Evolutionary conservation across 2,113 vertebrate genomes (phyloP).

Genomic region (Gavialis gangeticus): DNA sequence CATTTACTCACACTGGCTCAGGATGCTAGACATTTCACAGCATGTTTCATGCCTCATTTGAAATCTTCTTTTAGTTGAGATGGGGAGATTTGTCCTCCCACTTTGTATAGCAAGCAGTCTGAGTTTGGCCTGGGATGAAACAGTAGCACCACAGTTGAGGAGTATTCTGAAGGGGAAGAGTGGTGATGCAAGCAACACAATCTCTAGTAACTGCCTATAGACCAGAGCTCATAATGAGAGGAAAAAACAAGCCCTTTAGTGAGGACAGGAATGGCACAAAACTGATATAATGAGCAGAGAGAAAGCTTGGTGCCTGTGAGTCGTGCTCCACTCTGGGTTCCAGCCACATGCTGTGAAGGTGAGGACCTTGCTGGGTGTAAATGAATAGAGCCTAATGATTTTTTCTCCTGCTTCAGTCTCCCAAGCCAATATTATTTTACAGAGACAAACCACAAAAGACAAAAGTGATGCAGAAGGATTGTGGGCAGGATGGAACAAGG

Average conservation of each 20-base stretch:
- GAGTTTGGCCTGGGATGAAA: not conserved
- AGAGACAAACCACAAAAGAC: not conserved
- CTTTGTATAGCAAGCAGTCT: not conserved
- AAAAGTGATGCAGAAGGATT: not conserved
- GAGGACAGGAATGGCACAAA: not conserved
- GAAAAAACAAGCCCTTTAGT: constrained; percentile 25
- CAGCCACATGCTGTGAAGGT: not conserved
- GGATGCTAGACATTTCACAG: constrained; percentile 28
- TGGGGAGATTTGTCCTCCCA: not conserved
- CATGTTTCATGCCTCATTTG: constrained; percentile 46
- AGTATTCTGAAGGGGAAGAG: constrained; percentile 13
- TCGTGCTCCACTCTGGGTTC: not conserved
- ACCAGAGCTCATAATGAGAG: not conserved
- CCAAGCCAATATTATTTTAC: not conserved
- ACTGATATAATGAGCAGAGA: constrained; percentile 5
- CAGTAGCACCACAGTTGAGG: not conserved
- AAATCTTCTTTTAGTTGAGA: constrained; percentile 14
- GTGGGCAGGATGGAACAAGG: not conserved
- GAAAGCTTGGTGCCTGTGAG: not conserved
- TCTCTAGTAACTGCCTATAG: not conserved
- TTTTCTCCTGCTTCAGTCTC: not conserved
- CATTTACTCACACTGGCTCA: not conserved
- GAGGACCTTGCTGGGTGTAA: not conserved
- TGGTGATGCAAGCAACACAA: constrained; percentile 34
- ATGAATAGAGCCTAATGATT: not conserved